phyloP scores from a whole-genome alignment of 2,888 invertebrate genomes.

The Ecdyonurus torrentis region DNA sequence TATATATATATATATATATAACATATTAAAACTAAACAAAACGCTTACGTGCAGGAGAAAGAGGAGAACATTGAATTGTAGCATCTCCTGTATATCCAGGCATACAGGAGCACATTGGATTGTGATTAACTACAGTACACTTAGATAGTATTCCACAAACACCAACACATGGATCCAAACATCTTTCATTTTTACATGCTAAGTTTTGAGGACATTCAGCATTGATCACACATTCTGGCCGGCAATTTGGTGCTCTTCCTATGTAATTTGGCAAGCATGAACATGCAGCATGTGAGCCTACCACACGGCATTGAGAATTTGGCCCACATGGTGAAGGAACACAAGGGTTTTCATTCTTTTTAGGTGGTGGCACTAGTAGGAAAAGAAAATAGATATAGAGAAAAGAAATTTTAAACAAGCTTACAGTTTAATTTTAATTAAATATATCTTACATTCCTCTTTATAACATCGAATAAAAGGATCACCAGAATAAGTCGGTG shows the following conservation, averaged over 20 bases:
- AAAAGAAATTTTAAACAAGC: too few species aligned
- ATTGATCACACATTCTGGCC: constrained; percentile 65
- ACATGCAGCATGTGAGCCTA: constrained; percentile 69
- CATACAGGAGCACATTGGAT: constrained; percentile 34
- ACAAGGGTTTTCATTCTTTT: constrained; percentile 37
- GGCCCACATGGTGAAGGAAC: constrained; percentile 69
- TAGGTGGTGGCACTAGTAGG: constrained; percentile 4
- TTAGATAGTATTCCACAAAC: constrained; percentile 62
- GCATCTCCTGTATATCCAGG: constrained; percentile 31
- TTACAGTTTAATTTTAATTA: too few species aligned
- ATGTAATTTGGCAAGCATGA: constrained; percentile 64
- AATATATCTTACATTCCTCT: constrained; percentile 39
- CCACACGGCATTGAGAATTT: constrained; percentile 62
- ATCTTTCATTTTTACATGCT: constrained; percentile 65
- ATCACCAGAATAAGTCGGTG: constrained; percentile 22
- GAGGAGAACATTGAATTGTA: constrained; percentile 20
- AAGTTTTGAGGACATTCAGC: constrained; percentile 67
- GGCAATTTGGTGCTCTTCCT: constrained; percentile 71
- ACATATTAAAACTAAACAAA: too few species aligned
- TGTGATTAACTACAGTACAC: constrained; percentile 72
- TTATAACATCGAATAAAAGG: constrained; percentile 21
- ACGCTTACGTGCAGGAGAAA: constrained; percentile 3
- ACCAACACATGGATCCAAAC: constrained; percentile 68
- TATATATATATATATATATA: too few species aligned
- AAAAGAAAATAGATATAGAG: neutral